Percentiles rank a stretch among this genome's conserved stretches.
These are phyloP conservation scores for Apamea anceps DNA, from an alignment of 2,888 invertebrate genomes.

Conservation along the genomic window DNA sequence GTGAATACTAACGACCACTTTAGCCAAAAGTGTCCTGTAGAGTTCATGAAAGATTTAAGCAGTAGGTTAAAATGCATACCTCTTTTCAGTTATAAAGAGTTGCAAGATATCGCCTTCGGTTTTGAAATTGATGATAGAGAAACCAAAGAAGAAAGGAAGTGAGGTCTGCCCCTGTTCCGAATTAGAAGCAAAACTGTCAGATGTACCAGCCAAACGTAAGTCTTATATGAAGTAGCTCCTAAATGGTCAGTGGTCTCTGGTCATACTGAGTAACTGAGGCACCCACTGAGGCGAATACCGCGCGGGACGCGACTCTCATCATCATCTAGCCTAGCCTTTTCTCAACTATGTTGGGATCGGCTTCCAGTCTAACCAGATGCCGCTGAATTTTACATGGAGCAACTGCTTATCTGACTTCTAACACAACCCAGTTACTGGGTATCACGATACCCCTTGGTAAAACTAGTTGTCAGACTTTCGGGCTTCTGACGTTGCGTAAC, in stretches of 20 bases:
- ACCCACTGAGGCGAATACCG: neutral
- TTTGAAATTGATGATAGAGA: slow-evolving; percentile 42
- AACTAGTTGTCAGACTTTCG: no score
- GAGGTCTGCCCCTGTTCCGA: neutral
- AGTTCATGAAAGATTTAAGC: neutral
- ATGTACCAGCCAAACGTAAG: slow-evolving; percentile 3
- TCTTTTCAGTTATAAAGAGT: slow-evolving; percentile 36
- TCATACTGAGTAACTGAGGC: no score
- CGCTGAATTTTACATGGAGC: no score
- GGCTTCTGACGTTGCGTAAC: no score
- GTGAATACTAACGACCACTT: neutral
- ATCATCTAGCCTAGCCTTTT: no score
- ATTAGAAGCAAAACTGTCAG: neutral
- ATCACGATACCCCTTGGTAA: no score
- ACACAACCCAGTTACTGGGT: no score
- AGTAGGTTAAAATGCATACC: neutral
- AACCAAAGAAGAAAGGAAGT: slow-evolving; percentile 21
- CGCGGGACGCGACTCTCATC: no score
- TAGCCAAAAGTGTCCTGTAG: neutral
- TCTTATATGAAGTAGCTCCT: neutral
- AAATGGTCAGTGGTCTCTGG: neutral
- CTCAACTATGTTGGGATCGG: no score
- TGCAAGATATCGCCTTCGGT: slow-evolving; percentile 39
- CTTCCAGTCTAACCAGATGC: no score
- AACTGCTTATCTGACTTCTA: no score